These are phyloP conservation scores for Sorex maritimensis DNA, from an alignment of 2,797 vertebrate species.

Conservation along the genomic window DNA sequence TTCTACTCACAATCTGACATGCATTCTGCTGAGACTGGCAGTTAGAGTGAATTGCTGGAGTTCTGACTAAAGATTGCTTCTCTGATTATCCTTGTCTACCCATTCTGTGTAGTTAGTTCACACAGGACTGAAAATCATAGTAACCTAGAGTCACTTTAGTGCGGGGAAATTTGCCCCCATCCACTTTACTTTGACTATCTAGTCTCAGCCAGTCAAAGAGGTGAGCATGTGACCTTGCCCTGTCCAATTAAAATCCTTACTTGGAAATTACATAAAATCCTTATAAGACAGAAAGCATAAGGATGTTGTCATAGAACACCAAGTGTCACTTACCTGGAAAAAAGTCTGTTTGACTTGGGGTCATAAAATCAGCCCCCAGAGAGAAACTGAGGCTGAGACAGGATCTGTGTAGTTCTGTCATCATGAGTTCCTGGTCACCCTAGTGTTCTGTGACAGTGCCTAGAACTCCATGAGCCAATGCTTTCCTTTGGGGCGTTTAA, in stretches of 20 bases:
- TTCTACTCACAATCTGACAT: no score
- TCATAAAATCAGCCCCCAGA: neutral
- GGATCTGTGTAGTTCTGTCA: neutral
- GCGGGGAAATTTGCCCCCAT: neutral
- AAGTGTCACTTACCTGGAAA: neutral
- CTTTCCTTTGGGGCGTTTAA: neutral
- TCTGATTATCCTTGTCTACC: neutral
- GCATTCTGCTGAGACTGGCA: neutral
- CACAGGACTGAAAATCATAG: no score
- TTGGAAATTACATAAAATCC: neutral
- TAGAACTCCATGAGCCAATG: neutral
- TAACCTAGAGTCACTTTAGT: no score
- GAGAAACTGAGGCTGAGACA: neutral
- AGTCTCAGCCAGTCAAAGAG: neutral
- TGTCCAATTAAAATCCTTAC: neutral
- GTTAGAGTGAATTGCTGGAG: neutral
- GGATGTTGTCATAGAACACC: neutral
- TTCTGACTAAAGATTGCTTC: neutral
- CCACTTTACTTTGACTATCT: no score
- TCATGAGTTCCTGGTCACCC: accelerated
- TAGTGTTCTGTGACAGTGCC: accelerated
- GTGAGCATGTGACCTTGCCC: neutral
- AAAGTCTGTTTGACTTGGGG: neutral
- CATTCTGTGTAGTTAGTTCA: no score
- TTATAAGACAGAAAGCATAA: neutral